These are phyloP conservation scores for Apamea sordens DNA, from an alignment of 2,888 invertebrate species.

Conservation along the genomic window DNA sequence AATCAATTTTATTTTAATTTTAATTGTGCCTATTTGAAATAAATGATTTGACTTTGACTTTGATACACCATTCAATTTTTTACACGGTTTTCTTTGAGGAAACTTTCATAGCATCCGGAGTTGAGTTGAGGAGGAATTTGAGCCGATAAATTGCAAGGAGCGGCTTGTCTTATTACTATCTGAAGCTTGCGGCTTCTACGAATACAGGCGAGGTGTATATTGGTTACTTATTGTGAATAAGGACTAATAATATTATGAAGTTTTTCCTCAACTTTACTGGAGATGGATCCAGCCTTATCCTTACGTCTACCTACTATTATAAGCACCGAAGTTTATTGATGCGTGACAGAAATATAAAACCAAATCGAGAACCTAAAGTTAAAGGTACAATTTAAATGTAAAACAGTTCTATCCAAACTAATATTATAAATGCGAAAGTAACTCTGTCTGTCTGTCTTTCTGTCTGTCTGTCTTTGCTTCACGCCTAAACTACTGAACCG, in stretches of 20 bases:
- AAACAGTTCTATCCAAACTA: constrained; percentile 56
- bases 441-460: too few relatives aligned
- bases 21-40: too few relatives aligned
- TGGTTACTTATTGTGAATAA: constrained; percentile 13
- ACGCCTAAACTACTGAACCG: too few relatives aligned
- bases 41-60: too few relatives aligned
- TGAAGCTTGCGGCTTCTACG: constrained; percentile 19
- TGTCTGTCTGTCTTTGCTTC: too few relatives aligned
- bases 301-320: neutral
- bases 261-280: constrained; percentile 20
- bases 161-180: constrained; percentile 25
- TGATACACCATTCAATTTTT: too few relatives aligned
- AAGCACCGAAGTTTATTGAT: neutral
- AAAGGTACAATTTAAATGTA: constrained; percentile 39
- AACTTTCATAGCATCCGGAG: too few relatives aligned
- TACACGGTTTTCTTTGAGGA: neutral
- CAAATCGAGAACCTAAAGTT: constrained; percentile 22
- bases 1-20: too few relatives aligned
- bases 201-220: constrained; percentile 12
- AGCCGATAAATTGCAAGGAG: constrained; percentile 27
- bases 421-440: too few relatives aligned
- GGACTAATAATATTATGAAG: neutral
- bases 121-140: neutral
- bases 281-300: neutral
- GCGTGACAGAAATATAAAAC: constrained; percentile 17